phyloP scores from a whole-genome alignment of 2,888 invertebrate genomes.

The Amorpha juglandis region DNA sequence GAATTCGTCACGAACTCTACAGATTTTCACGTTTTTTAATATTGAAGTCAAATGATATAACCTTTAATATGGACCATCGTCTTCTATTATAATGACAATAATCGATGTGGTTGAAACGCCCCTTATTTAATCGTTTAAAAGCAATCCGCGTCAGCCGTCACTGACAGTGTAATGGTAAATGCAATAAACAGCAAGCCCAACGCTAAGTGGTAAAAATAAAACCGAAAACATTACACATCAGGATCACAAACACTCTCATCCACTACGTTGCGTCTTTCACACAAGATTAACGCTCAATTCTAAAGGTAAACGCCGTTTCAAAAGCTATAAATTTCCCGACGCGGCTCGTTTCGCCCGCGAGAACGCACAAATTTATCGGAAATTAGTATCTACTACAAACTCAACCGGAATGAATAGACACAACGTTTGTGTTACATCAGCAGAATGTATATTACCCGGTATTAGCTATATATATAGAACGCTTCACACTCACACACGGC shows the following conservation, averaged over 20 bases:
- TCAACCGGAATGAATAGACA: conserved; percentile 55
- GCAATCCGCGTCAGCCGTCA: not conserved
- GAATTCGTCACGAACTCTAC: no score
- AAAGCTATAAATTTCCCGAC: conserved; percentile 75
- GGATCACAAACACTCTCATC: conserved; percentile 55
- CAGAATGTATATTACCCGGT: conserved; percentile 33
- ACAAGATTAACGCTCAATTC: conserved; percentile 81
- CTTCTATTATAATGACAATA: no score
- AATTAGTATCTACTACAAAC: conserved; percentile 73
- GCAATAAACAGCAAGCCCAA: conserved; percentile 24
- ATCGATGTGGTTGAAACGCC: no score
- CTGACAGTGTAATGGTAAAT: not conserved
- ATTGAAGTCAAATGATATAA: no score
- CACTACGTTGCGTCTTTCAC: conserved; percentile 68
- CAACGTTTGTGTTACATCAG: conserved; percentile 45
- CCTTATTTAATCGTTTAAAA: not conserved
- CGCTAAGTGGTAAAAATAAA: conserved; percentile 28
- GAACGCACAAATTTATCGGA: conserved; percentile 79
- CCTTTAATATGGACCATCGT: no score
- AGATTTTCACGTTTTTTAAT: no score
- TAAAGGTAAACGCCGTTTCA: conserved; percentile 76
- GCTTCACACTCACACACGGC: not conserved
- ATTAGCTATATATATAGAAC: conserved; percentile 20
- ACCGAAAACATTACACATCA: conserved; percentile 40
- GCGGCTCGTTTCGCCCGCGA: conserved; percentile 74